These are phyloP conservation scores for Cyprinella venusta DNA, from an alignment of 2,797 vertebrate genomes.

Conservation along the genomic window DNA sequence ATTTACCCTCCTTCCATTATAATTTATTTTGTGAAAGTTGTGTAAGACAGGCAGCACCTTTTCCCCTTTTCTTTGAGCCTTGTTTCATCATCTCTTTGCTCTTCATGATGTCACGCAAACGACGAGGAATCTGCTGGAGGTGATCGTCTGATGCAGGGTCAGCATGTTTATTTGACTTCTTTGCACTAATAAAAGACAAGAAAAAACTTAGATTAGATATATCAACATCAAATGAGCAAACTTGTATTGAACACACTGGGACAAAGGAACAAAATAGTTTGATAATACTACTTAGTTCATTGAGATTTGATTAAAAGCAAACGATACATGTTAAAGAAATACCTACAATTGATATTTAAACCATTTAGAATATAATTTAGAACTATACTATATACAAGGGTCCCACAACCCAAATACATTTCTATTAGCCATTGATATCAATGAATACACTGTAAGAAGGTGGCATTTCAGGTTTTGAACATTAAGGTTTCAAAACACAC, in stretches of 20 bases:
- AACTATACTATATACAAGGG: not conserved
- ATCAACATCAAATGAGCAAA: not conserved
- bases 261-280: not conserved
- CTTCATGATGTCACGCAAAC: conserved; percentile 90
- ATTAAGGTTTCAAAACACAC: not conserved
- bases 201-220: not conserved
- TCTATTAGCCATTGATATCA: not conserved
- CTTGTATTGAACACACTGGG: not conserved
- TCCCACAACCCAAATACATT: not conserved
- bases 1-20: too few relatives aligned
- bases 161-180: conserved; percentile 72
- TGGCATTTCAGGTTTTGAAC: not conserved
- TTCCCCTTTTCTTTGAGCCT: conserved; percentile 66
- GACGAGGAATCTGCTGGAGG: conserved; percentile 88
- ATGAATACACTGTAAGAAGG: not conserved
- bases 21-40: not conserved
- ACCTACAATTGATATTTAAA: not conserved
- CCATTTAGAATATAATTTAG: not conserved
- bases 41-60: conserved; percentile 55
- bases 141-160: conserved; percentile 77
- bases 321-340: too few relatives aligned
- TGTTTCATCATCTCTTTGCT: conserved; percentile 83
- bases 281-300: too few relatives aligned
- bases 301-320: not conserved
- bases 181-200: conserved; percentile 55